These are phyloP conservation scores for Anser cygnoides DNA, from an alignment of 2,113 vertebrate species.

Conservation along the genomic window DNA sequence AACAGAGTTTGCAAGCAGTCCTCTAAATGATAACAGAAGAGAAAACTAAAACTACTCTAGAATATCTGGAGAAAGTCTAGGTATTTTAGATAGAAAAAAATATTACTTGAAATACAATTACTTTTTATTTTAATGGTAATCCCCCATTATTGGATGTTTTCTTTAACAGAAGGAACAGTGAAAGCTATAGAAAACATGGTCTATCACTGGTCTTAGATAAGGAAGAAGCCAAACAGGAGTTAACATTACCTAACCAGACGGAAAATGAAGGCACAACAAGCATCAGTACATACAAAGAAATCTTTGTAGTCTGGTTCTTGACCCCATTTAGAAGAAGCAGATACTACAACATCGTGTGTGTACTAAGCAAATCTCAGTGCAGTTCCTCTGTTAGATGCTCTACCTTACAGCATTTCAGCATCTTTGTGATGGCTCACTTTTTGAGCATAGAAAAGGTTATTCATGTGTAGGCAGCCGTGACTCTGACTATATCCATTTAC, in stretches of 20 bases:
- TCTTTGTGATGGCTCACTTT: fast-evolving
- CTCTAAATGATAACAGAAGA: not conserved
- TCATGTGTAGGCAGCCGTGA: fast-evolving
- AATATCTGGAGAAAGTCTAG: not conserved
- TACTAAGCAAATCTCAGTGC: not conserved
- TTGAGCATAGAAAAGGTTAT: fast-evolving
- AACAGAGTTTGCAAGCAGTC: not conserved
- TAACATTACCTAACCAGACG: not conserved
- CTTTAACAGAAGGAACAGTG: not conserved
- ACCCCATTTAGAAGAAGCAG: not conserved
- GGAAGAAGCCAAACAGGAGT: not conserved
- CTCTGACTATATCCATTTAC: fast-evolving
- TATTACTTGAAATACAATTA: not conserved
- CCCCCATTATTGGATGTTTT: not conserved
- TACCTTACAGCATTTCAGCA: not conserved
- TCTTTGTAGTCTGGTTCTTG: not conserved
- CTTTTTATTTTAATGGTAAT: not conserved
- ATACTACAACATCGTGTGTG: fast-evolving
- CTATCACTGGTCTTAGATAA: not conserved
- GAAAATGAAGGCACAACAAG: not conserved
- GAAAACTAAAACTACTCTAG: not conserved
- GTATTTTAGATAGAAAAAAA: not conserved
- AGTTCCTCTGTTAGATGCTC: not conserved
- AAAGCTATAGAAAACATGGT: not conserved
- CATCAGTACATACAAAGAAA: not conserved